Evolutionary conservation across 2,113 vertebrate species (phyloP).

Genomic region (Cebidichthys violaceus): DNA sequence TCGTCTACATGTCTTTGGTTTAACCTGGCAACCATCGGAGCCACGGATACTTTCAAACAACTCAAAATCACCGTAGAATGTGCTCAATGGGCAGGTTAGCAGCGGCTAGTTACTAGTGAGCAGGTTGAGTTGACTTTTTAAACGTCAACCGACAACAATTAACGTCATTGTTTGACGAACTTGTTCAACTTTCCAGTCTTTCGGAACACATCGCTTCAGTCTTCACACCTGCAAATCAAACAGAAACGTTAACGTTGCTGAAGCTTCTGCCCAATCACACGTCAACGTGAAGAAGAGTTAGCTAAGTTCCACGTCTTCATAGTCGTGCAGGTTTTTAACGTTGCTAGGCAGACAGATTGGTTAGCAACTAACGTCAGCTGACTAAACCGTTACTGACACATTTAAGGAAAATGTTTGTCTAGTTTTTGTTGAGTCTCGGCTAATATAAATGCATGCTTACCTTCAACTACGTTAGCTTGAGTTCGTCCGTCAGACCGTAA

Average conservation of each 20-base stretch:
- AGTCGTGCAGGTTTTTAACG: background rate
- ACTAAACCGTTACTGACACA: background rate
- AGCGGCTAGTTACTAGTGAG: background rate
- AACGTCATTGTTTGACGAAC: background rate
- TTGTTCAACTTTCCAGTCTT: background rate
- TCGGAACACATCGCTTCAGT: background rate
- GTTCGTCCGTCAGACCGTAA: background rate
- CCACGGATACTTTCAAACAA: background rate
- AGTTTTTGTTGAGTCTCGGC: background rate
- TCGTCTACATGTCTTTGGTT: slow-evolving; percentile 27
- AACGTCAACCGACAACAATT: no score
- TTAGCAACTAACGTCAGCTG: background rate
- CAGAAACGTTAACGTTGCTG: background rate
- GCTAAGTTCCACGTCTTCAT: background rate
- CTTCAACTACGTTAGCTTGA: slow-evolving; percentile 34
- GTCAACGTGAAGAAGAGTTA: slow-evolving; percentile 8
- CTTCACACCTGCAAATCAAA: slow-evolving; percentile 14
- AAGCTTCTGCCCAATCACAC: background rate
- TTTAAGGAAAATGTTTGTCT: fast-evolving
- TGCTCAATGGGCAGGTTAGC: background rate
- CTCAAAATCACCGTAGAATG: background rate
- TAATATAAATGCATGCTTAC: slow-evolving; percentile 13
- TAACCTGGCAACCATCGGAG: background rate
- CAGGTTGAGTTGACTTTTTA: background rate
- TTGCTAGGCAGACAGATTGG: background rate